Base-by-base conservation (phyloP, 2,888 invertebrate genomes). In the Cremastinae sp. region DNA sequence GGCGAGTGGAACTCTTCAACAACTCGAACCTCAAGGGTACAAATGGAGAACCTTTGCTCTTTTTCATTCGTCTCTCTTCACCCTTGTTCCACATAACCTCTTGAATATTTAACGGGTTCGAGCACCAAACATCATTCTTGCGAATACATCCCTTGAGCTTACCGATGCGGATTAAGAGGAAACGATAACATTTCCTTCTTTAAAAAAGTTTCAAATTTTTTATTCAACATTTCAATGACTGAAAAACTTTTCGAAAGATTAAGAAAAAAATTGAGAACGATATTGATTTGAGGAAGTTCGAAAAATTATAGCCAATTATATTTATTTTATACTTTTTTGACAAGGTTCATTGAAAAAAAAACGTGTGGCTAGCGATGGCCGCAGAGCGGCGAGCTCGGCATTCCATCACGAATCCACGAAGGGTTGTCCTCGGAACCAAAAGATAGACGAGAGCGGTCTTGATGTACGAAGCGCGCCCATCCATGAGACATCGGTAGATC, bases 91-190 rank as follows among this genome's bases (percentile, higher is more conserved):
- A n/a, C n/a, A n/a, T n/a, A n/a, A n/a, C 83, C 81, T 83, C 83
- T 81, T 86, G 86, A 86, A 86, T 86, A 84, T 85, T 85, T 86
- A 85, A 86, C 81, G 83, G 79, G n/a, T n/a, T 77, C 78, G 81
- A 80, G 83, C 81, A 79, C 80, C 78, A 79, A 84, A 80, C 81
- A 82, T 79, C 78, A 79, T 78, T 55, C 35, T 14, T 51, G 20
- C 39, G 7, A 73, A 56, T 75, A 80, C 77, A n/a, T 77, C 75
- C 78, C 78, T 80, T 78, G 82, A 81, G 76, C 78, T 79, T 78
- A 81, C 82, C 85, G 83, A 86, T 85, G 84, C 84, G 84, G 85
- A 85, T 86, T 83, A 86, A 83, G 82, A 79, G 83, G 84, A 84
- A 85, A 84, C 84, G 83, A 86, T 85, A n/a, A n/a, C n/a, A n/a